A percentile compares a stretch with the other conserved stretches of the same genome.
These are phyloP conservation scores for Drosophila sechellia DNA, from an alignment of 1,140 invertebrate species.

Conservation along the genomic window DNA sequence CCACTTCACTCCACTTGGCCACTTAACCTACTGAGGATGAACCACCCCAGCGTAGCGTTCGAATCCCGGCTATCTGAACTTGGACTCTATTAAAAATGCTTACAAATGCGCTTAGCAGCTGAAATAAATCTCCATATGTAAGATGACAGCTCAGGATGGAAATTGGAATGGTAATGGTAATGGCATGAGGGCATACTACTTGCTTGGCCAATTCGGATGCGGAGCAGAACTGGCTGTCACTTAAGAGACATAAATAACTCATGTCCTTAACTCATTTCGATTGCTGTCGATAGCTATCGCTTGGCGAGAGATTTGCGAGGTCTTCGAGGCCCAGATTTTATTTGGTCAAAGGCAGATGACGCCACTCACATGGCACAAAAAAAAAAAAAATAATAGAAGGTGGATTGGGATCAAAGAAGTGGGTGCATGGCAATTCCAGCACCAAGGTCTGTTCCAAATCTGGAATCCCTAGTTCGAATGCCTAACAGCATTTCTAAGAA, in stretches of 20 bases:
- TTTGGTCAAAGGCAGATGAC: constrained; percentile 52
- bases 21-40: constrained; percentile 48
- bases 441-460: neutral
- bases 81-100: constrained; percentile 78
- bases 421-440: neutral
- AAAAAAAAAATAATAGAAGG: neutral
- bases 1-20: constrained; percentile 20
- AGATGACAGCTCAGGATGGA: constrained; percentile 57
- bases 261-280: constrained; percentile 67
- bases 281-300: constrained; percentile 74
- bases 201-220: constrained; percentile 10
- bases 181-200: constrained; percentile 5
- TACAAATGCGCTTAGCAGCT: constrained; percentile 73
- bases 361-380: constrained; percentile 50
- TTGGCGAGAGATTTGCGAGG: constrained; percentile 1
- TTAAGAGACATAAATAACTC: constrained; percentile 81
- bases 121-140: constrained; percentile 79
- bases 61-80: constrained; percentile 4
- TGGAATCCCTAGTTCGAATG: no score
- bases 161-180: neutral
- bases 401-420: constrained; percentile 1
- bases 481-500: no score
- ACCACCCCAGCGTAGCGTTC: constrained; percentile 4
- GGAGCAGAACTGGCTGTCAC: constrained; percentile 58
- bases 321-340: constrained; percentile 7